Conservation (phyloP, 2,888 invertebrate genomes). For the Argynnis bischoffii region DNA sequence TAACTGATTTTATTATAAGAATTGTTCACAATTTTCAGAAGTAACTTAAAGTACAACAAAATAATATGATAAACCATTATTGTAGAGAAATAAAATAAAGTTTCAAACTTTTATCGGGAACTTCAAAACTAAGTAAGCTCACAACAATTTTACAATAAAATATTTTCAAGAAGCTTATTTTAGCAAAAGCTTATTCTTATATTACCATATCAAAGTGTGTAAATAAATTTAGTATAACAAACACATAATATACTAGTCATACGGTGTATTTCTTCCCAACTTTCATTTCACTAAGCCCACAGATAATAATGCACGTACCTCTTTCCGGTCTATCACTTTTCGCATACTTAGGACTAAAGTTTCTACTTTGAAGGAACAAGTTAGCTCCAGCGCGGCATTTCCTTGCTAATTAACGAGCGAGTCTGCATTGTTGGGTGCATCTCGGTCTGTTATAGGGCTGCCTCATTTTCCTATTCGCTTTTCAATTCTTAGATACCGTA, state of each 20-base stretch:
- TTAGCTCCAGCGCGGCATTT: slow-evolving; percentile 56
- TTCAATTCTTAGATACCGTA: no score
- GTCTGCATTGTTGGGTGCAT: slow-evolving; percentile 56
- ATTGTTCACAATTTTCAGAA: no score
- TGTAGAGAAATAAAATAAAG: neutral
- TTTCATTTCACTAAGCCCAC: slow-evolving; percentile 27
- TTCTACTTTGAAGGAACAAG: slow-evolving; percentile 47
- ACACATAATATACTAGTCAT: neutral
- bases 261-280: slow-evolving; percentile 16
- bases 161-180: no score
- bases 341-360: slow-evolving; percentile 58
- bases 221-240: neutral
- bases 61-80: neutral
- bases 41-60: no score
- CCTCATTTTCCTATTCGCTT: neutral
- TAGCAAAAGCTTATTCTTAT: no score
- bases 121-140: no score
- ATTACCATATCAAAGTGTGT: neutral
- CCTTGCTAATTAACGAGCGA: slow-evolving; percentile 62
- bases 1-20: no score
- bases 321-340: slow-evolving; percentile 52
- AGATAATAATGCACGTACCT: slow-evolving; percentile 34
- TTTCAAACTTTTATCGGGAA: neutral
- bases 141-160: no score
- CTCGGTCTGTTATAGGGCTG: slow-evolving; percentile 43